Evolutionary conservation across 92 coral and sea anemone genomes (phyloP).

Genomic region (Paramuricea clavata): DNA sequence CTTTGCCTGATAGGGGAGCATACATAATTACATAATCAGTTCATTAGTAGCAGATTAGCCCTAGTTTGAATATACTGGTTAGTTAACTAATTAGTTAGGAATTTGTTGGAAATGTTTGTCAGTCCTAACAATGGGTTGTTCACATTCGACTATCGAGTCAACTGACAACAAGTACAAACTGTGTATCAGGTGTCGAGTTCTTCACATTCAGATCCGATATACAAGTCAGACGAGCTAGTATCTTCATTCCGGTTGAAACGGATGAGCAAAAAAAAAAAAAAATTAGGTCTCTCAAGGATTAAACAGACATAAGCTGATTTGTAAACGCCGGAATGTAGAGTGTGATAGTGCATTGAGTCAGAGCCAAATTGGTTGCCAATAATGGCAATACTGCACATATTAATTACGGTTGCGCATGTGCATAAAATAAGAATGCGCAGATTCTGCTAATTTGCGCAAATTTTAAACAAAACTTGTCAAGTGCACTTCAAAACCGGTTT

Average conservation of each 20-base stretch:
- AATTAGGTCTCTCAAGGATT: neutral
- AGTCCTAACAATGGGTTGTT: too few species aligned
- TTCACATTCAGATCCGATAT: neutral
- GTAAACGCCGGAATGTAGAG: neutral
- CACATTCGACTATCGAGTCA: too few species aligned
- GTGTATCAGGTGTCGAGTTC: neutral
- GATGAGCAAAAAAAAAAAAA: neutral
- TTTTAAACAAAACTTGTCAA: neutral
- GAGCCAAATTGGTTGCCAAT: slow-evolving; percentile 11
- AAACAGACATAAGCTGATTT: neutral
- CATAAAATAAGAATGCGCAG: neutral
- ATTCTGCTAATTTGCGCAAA: neutral
- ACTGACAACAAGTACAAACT: too few species aligned
- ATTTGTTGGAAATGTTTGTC: too few species aligned
- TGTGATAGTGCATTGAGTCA: neutral
- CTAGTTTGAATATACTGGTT: too few species aligned
- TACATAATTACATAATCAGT: too few species aligned
- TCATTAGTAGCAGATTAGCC: too few species aligned
- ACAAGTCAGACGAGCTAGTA: neutral
- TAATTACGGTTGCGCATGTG: neutral
- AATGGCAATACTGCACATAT: neutral
- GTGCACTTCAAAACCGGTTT: neutral
- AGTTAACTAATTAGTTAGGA: too few species aligned
- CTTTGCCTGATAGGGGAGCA: too few species aligned
- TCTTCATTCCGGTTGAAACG: neutral